Conservation (phyloP, 2,888 invertebrate genomes). For the Dryomyza anilis region DNA sequence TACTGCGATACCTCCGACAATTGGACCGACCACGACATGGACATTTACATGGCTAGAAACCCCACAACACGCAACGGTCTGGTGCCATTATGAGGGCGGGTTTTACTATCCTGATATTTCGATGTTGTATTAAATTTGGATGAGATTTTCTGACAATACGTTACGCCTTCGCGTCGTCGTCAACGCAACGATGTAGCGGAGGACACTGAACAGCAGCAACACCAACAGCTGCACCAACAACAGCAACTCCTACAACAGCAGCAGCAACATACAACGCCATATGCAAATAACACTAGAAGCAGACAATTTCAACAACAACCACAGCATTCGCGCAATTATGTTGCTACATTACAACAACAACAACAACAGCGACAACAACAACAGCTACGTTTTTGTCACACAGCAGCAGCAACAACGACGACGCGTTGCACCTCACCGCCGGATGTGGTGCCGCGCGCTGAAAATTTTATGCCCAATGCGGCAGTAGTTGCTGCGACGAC, state of each 20-base stretch:
- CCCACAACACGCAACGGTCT: slow-evolving; percentile 84
- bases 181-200: slow-evolving; percentile 16
- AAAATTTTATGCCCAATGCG: slow-evolving; percentile 43
- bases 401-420: slow-evolving; percentile 38
- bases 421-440: slow-evolving; percentile 56
- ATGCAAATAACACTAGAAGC: not conserved
- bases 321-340: slow-evolving; percentile 10
- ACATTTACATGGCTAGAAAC: slow-evolving; percentile 92
- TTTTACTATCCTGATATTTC: slow-evolving; percentile 61
- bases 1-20: slow-evolving; percentile 89
- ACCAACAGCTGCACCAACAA: slow-evolving; percentile 43
- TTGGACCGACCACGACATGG: slow-evolving; percentile 96
- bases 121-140: slow-evolving; percentile 62
- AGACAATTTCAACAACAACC: slow-evolving; percentile 35
- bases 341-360: slow-evolving; percentile 2
- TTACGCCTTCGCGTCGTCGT: slow-evolving; percentile 44
- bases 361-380: slow-evolving; percentile 29
- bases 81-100: slow-evolving; percentile 74
- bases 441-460: slow-evolving; percentile 57
- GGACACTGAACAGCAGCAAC: slow-evolving; percentile 40
- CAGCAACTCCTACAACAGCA: slow-evolving; percentile 40
- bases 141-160: slow-evolving; percentile 61
- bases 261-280: slow-evolving; percentile 40
- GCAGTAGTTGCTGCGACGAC: slow-evolving; percentile 1
- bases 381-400: slow-evolving; percentile 19